Conservation (phyloP, 2,888 invertebrate species). For the Anorthoa munda region DNA sequence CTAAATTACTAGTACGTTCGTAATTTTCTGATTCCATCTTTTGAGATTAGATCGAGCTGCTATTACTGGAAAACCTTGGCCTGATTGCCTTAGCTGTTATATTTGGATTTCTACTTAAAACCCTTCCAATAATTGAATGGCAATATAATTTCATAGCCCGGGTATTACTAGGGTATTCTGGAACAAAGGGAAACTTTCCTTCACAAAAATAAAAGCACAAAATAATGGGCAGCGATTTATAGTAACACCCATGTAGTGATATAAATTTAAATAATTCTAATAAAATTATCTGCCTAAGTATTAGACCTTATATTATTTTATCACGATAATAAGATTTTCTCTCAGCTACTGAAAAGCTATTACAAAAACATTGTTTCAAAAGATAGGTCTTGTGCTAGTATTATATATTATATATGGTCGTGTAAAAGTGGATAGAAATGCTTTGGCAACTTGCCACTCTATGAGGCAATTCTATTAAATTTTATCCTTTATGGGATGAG, state of each 20-base stretch:
- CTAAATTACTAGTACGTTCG: background rate
- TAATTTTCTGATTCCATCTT: constrained; percentile 21
- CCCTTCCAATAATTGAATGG: background rate
- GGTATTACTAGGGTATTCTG: background rate
- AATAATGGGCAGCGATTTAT: background rate
- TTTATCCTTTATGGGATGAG: background rate
- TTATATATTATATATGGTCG: background rate
- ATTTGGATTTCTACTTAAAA: constrained; percentile 6
- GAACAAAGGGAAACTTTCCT: background rate
- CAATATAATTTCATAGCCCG: background rate
- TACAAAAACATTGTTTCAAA: constrained; percentile 12
- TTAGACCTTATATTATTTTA: background rate
- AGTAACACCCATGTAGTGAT: no score
- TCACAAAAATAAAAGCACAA: background rate
- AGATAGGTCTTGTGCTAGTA: background rate
- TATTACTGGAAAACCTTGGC: constrained; percentile 35
- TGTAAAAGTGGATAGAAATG: background rate
- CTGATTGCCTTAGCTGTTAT: constrained; percentile 8
- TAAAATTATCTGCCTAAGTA: background rate
- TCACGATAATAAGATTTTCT: background rate
- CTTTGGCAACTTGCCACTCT: constrained; percentile 26
- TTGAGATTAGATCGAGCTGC: constrained; percentile 12
- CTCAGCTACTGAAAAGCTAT: constrained; percentile 10
- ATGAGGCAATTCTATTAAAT: constrained; percentile 5
- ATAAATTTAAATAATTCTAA: background rate